phyloP scores from a whole-genome alignment of 2,113 vertebrate genomes.

The Campylorhamphus procurvoides region DNA sequence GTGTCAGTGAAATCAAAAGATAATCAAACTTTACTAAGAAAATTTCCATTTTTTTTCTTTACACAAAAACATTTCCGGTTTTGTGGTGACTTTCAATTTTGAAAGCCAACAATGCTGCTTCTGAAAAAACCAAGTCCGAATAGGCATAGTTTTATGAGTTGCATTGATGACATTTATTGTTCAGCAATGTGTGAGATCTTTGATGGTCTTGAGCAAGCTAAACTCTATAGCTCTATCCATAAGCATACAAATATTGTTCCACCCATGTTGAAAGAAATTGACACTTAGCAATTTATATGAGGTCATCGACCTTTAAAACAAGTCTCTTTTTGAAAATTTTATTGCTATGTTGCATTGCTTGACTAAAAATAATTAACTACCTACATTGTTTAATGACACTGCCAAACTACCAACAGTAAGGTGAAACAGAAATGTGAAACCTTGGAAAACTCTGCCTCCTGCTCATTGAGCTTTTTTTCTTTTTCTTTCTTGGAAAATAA shows the following conservation, averaged over 20 bases:
- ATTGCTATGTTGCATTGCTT: slow-evolving; percentile 17
- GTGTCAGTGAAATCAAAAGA: slow-evolving; percentile 37
- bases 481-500: background rate
- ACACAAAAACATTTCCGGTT: background rate
- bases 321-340: slow-evolving; percentile 45
- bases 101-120: background rate
- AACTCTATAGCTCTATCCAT: background rate
- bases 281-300: slow-evolving; percentile 43
- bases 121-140: background rate
- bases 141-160: slow-evolving; percentile 4
- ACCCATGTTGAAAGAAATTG: slow-evolving; percentile 30
- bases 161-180: background rate
- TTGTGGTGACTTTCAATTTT: background rate
- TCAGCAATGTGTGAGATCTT: background rate
- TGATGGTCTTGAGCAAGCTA: background rate
- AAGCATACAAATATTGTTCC: background rate
- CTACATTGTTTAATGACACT: slow-evolving; percentile 9
- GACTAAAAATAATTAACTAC: slow-evolving; percentile 67
- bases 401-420: slow-evolving; percentile 14
- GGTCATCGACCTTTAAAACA: background rate
- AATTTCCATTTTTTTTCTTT: slow-evolving; percentile 36
- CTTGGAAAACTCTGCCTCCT: background rate
- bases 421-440: background rate
- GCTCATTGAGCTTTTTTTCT: background rate
- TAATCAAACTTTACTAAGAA: slow-evolving; percentile 29